Conservation (phyloP, 2,113 vertebrate species). For the Heterochromis multidens region DNA sequence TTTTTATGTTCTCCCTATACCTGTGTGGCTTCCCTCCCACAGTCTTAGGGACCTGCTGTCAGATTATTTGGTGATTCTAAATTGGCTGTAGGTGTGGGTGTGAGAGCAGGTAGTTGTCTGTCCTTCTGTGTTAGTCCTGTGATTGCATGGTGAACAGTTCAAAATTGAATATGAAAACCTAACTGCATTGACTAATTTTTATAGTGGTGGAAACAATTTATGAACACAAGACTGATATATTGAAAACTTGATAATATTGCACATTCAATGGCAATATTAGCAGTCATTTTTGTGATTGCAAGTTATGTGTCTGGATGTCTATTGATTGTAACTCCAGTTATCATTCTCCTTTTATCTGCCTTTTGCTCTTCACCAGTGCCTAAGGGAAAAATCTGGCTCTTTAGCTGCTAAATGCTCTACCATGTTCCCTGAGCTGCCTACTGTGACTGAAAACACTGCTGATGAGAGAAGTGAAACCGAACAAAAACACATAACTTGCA, state of each 20-base stretch:
- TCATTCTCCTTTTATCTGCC: background rate
- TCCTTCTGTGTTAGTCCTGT: background rate
- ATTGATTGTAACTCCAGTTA: background rate
- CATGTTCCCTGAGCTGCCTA: background rate
- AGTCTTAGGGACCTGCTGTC: background rate
- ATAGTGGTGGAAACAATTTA: background rate
- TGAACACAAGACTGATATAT: background rate
- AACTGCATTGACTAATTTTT: background rate
- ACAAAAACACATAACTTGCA: background rate
- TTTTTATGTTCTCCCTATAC: background rate
- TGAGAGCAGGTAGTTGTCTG: background rate
- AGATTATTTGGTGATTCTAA: background rate
- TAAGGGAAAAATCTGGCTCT: background rate
- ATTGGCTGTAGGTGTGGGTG: background rate
- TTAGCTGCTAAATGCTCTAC: background rate
- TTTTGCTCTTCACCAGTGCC: background rate
- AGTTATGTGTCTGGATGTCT: background rate
- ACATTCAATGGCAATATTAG: background rate
- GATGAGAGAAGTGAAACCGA: background rate
- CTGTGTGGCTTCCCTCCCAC: background rate
- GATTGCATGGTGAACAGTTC: fast-evolving
- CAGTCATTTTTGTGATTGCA: background rate
- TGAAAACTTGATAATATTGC: background rate
- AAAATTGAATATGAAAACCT: background rate
- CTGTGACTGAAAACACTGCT: background rate